Conservation (phyloP, 2,113 vertebrate genomes). For the Pangasianodon gigas region DNA sequence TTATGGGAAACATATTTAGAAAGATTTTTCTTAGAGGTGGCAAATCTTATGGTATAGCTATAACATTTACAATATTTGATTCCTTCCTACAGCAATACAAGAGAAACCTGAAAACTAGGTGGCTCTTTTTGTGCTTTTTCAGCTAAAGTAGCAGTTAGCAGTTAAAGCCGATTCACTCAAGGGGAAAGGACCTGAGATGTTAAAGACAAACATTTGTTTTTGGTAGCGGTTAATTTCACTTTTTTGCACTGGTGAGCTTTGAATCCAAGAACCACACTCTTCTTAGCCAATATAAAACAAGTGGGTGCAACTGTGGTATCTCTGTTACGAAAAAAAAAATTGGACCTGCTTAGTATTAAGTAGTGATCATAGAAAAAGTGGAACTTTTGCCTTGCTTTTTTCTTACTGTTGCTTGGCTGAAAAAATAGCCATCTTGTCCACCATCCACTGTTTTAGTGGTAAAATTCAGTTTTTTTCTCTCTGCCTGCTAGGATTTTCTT, state of each 20-base stretch:
- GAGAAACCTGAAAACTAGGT: too few species aligned
- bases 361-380: neutral
- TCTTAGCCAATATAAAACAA: neutral
- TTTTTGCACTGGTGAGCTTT: too few species aligned
- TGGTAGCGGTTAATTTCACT: neutral
- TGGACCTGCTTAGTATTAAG: neutral
- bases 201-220: neutral
- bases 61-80: neutral
- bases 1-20: neutral
- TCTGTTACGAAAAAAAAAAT: neutral
- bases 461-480: too few species aligned
- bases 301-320: neutral
- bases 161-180: neutral
- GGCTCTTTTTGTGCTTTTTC: too few species aligned
- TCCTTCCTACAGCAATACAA: neutral
- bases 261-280: neutral
- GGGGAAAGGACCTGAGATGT: neutral
- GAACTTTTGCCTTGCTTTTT: neutral
- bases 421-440: neutral
- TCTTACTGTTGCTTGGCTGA: neutral
- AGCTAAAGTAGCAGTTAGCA: neutral
- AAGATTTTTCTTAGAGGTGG: neutral
- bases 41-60: neutral
- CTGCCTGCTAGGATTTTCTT: too few species aligned
- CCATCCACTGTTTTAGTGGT: too few species aligned